Conservation (phyloP, 2,113 vertebrate genomes). For the Leptobrachium leishanense region DNA sequence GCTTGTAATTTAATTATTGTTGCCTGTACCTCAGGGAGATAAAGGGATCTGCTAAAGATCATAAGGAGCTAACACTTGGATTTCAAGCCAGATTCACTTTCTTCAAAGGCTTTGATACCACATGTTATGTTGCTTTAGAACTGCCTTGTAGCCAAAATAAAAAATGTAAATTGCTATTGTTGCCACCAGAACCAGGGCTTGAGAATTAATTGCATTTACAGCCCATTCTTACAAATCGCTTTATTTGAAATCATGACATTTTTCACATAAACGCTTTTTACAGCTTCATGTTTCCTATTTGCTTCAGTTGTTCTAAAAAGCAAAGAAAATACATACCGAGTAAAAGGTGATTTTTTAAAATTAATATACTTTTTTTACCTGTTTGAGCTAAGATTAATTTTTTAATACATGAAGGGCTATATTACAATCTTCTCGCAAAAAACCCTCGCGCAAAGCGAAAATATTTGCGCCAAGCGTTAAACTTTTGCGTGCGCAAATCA, state of each 20-base stretch:
- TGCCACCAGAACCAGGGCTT: conserved; percentile 27
- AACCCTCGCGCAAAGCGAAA: no score
- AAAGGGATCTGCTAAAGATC: conserved; percentile 45
- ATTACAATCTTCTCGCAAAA: no score
- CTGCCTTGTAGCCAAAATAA: conserved; percentile 35
- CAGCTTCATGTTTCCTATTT: no score
- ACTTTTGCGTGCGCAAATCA: no score
- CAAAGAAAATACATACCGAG: no score
- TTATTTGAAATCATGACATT: conserved; percentile 11
- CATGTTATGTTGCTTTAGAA: conserved; percentile 30
- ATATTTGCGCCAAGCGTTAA: no score
- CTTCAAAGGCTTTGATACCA: conserved; percentile 41
- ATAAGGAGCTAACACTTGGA: conserved; percentile 36
- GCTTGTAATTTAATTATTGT: conserved; percentile 43
- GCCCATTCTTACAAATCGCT: conserved; percentile 2
- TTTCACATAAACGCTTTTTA: no score
- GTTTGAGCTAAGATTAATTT: no score
- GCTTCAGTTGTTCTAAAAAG: no score
- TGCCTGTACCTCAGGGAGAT: conserved; percentile 36
- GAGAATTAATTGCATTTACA: conserved; percentile 12
- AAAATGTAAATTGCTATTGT: conserved; percentile 24
- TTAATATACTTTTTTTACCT: no score
- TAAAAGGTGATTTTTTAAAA: no score
- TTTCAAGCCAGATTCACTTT: conserved; percentile 43
- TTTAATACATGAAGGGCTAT: no score